A percentile compares a stretch with the other conserved stretches of the same genome.
Conservation (phyloP, 1,140 invertebrate genomes). For the Drosophila pallidifrons region DNA sequence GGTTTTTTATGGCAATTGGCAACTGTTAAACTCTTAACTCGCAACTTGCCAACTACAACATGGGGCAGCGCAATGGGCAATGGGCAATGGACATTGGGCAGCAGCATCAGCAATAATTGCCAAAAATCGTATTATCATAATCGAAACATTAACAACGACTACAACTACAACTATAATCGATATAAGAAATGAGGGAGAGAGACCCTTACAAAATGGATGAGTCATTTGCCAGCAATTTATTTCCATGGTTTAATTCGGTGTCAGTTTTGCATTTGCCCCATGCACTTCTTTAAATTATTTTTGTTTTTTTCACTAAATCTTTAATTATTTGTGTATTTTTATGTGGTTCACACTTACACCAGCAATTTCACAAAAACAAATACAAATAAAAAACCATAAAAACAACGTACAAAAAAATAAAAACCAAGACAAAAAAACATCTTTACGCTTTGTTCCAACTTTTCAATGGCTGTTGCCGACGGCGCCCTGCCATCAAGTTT, state of each 20-base stretch:
- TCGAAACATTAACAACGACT: slow-evolving; percentile 62
- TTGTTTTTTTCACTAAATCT: slow-evolving; percentile 36
- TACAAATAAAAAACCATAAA: not conserved
- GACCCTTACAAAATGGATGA: slow-evolving; percentile 64
- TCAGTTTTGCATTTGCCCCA: slow-evolving; percentile 58
- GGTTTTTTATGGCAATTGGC: slow-evolving; percentile 32
- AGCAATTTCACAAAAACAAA: slow-evolving; percentile 18
- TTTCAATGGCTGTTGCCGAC: slow-evolving; percentile 53
- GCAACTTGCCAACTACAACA: slow-evolving; percentile 34
- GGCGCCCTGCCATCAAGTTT: slow-evolving; percentile 40
- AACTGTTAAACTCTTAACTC: slow-evolving; percentile 15
- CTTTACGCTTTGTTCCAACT: slow-evolving; percentile 54
- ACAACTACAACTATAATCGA: slow-evolving; percentile 42
- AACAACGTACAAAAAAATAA: not conserved
- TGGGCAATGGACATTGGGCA: no score
- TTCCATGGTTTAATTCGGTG: slow-evolving; percentile 68
- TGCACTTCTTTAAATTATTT: slow-evolving; percentile 21
- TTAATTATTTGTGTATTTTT: slow-evolving; percentile 64
- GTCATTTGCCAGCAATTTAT: slow-evolving; percentile 81
- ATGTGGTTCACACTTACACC: slow-evolving; percentile 42
- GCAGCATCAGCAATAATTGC: slow-evolving; percentile 70
- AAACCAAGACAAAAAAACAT: not conserved
- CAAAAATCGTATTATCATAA: slow-evolving; percentile 75
- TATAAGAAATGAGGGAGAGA: slow-evolving; percentile 11
- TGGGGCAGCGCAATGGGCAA: slow-evolving; percentile 43